Evolutionary conservation across 2,888 invertebrate species (phyloP), one percentile per base, ranked within the genome.

Genomic region (Lepidochitona cinerea): DNA sequence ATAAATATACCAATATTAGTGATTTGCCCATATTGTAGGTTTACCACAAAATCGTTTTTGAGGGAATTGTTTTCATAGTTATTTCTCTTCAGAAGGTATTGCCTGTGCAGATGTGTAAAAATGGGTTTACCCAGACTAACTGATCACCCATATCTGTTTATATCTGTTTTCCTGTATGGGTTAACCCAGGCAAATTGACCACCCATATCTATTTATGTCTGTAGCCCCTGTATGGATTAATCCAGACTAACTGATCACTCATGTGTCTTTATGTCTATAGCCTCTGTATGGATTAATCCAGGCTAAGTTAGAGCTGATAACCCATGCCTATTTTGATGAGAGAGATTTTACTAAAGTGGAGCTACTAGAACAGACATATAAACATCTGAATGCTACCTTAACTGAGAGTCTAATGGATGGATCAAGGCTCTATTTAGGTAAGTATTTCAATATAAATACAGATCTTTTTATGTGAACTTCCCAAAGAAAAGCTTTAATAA

Each of bases 261-360:
- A 98, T 33, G 9, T 37, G 1, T 68, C 2, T 4, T 59, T 59
- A 66, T 37, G 41, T 26, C 77, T 80, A 18, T 83, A 90, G 90
- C 99, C 99, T 4, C 92, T 99, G 14, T 99, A 96, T 92, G 99
- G 99, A 0, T 82, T 89, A 26, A 87, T 91, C 75, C 96, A 97
- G 89, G 79, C 97, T 6, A 99, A 99, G 92, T 94, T 99, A 92
- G 95, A 97, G 79, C 92, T 99, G 9, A 98, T 99, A 76, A 99
- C 99, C 0, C 95, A 97, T 89, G 98, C 98, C 0, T 99, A 98
- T 92, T 99, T 99, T 91, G 94, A 97, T 73, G 97, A 98, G 81
- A 81, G 89, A 54, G 92, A 92, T 81, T 92, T 92, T 81, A 89
- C 89, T n/a, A 90, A 91, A 77, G 91, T 91, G 2, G 89, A 90